A percentile compares a stretch with the other conserved stretches of the same genome.
Conservation (phyloP, 1,140 invertebrate species). For the Aphelenchoides fujianensis region DNA sequence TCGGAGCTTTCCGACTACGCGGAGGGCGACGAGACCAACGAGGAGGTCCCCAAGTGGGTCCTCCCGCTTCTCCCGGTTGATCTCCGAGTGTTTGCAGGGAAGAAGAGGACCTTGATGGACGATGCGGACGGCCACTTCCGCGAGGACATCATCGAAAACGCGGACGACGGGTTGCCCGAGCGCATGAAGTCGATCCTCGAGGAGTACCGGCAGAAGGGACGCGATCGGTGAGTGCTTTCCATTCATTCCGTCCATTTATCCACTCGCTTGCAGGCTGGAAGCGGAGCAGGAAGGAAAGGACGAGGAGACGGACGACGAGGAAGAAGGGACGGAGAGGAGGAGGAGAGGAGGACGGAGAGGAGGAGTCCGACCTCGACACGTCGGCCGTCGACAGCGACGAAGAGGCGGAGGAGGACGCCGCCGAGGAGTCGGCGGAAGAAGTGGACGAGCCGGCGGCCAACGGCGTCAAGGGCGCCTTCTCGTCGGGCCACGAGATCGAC, state of each 20-base stretch:
- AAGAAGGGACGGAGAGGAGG: too few relatives aligned
- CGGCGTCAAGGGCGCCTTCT: constrained; percentile 74
- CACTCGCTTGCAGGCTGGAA: too few relatives aligned
- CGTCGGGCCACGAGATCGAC: constrained; percentile 68
- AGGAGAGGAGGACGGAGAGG: constrained; percentile 37
- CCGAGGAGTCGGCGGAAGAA: constrained; percentile 68
- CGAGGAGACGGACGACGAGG: constrained; percentile 39
- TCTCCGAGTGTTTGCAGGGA: too few relatives aligned
- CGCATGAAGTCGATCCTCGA: background rate
- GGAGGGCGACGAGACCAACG: constrained; percentile 9
- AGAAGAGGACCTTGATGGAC: constrained; percentile 20
- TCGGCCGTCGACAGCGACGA: background rate
- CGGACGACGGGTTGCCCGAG: background rate
- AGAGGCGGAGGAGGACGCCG: constrained; percentile 51
- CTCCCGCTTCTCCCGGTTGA: too few relatives aligned
- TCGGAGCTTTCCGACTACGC: constrained; percentile 28
- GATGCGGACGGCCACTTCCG: background rate
- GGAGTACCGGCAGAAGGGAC: background rate
- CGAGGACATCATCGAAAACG: background rate
- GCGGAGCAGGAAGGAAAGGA: constrained; percentile 17
- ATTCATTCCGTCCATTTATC: too few relatives aligned
- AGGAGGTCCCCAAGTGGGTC: too few relatives aligned
- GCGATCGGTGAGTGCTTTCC: background rate
- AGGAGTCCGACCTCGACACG: constrained; percentile 21
- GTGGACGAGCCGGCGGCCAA: constrained; percentile 83